phyloP scores from a whole-genome alignment of 1,140 invertebrate species.

The Teleogryllus occipitalis region DNA sequence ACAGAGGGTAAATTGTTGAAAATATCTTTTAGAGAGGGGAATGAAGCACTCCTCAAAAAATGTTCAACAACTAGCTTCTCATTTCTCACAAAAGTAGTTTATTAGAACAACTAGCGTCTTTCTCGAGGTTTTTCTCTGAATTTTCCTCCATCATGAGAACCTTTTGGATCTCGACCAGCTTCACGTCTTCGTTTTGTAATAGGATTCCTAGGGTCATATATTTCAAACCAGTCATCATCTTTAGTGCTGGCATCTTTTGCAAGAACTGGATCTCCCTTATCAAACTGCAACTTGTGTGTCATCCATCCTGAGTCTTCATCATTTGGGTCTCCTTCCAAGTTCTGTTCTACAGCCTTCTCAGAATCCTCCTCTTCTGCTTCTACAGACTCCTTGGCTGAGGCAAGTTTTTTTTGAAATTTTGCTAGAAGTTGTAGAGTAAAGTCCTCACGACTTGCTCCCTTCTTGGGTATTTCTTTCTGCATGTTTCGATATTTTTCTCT shows the following conservation, averaged over 20 bases:
- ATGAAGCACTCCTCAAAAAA: too few relatives aligned
- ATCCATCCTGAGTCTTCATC: conserved; percentile 25
- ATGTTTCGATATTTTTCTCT: conserved; percentile 67
- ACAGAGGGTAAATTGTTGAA: too few relatives aligned
- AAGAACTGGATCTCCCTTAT: conserved; percentile 62
- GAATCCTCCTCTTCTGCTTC: conserved; percentile 29
- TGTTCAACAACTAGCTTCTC: too few relatives aligned
- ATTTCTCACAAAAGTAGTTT: too few relatives aligned
- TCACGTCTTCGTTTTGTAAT: conserved; percentile 83
- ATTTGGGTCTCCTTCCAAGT: conserved; percentile 33
- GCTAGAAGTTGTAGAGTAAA: conserved; percentile 69
- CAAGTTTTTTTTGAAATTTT: conserved; percentile 75
- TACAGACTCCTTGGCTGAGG: conserved; percentile 47
- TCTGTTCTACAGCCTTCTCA: conserved; percentile 23
- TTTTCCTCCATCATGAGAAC: not conserved
- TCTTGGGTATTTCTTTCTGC: conserved; percentile 56
- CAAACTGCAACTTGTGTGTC: conserved; percentile 68
- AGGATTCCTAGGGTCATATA: conserved; percentile 90
- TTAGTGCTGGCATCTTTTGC: conserved; percentile 95
- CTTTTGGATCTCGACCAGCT: conserved; percentile 25
- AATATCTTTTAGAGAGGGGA: too few relatives aligned
- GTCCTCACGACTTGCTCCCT: conserved; percentile 51
- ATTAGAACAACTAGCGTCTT: not conserved
- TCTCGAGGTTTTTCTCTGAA: not conserved
- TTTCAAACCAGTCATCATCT: conserved; percentile 91